These are phyloP conservation scores for Volucella inanis DNA, from an alignment of 2,888 invertebrate genomes.

Conservation along the genomic window DNA sequence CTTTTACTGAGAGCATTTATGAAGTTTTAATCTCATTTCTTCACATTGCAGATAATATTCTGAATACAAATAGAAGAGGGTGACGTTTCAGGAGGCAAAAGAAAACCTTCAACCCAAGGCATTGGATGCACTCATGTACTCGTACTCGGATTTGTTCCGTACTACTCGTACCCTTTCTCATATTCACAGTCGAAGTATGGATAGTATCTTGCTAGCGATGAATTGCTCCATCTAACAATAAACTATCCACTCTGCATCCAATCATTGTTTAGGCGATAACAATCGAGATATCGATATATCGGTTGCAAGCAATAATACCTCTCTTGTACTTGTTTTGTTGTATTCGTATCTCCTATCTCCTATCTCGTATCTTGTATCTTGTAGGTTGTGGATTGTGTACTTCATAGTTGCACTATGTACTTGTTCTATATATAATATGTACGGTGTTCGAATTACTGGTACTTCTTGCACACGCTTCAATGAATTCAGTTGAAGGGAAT, in stretches of 20 bases:
- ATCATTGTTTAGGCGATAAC: slow-evolving; percentile 53
- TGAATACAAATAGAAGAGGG: not conserved
- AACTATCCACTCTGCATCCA: slow-evolving; percentile 52
- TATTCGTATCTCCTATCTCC: not conserved
- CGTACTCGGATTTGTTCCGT: not conserved
- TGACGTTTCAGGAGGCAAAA: not conserved
- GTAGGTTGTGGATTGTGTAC: too few species aligned
- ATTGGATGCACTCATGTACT: slow-evolving; percentile 1
- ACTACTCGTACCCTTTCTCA: not conserved
- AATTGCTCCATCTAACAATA: slow-evolving; percentile 69
- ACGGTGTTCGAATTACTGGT: slow-evolving; percentile 21
- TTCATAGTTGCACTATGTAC: not conserved
- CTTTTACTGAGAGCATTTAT: slow-evolving; percentile 22
- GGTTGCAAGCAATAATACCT: slow-evolving; percentile 43
- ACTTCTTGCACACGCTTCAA: slow-evolving; percentile 48
- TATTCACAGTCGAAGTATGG: slow-evolving; percentile 3
- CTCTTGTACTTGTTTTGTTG: slow-evolving; percentile 22
- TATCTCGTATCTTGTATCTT: slow-evolving; percentile 1
- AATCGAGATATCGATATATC: slow-evolving; percentile 63
- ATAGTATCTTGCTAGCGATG: slow-evolving; percentile 36
- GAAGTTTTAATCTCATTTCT: slow-evolving; percentile 59
- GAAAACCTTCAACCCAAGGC: slow-evolving; percentile 13
- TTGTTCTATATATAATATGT: not conserved
- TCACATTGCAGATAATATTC: slow-evolving; percentile 44
- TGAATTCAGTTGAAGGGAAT: slow-evolving; percentile 39